Percentiles rank a stretch among this genome's conserved stretches.
Conservation (phyloP, 2,888 invertebrate genomes). For the Microplitis manilae region DNA sequence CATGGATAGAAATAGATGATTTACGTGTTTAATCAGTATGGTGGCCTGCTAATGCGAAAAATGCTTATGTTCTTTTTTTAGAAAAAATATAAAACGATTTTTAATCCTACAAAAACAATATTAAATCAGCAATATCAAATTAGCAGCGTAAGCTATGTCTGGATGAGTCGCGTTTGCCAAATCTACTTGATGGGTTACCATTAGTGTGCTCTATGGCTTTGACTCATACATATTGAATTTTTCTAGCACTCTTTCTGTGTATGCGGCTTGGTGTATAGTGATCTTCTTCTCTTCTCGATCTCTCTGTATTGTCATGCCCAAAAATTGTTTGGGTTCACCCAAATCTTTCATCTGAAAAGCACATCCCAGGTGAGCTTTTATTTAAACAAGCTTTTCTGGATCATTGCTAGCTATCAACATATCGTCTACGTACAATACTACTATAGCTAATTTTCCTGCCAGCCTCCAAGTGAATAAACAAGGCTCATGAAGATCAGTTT, state of each 20-base stretch:
- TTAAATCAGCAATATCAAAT: too few relatives aligned
- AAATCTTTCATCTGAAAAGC: constrained; percentile 49
- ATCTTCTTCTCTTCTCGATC: constrained; percentile 24
- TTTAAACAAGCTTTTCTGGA: constrained; percentile 37
- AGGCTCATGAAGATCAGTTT: constrained; percentile 46
- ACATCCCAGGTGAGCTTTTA: constrained; percentile 38
- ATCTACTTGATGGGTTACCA: constrained; percentile 44
- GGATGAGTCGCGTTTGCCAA: constrained; percentile 41
- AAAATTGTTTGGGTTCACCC: constrained; percentile 43
- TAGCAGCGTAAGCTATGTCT: constrained; percentile 36
- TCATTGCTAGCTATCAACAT: constrained; percentile 47
- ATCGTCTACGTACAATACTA: constrained; percentile 50
- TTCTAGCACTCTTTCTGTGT: constrained; percentile 30
- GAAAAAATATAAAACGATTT: too few relatives aligned
- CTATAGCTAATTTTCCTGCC: constrained; percentile 40
- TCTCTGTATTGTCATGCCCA: constrained; percentile 39
- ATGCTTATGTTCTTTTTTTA: too few relatives aligned
- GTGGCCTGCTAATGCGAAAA: too few relatives aligned
- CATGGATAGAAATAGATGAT: too few relatives aligned
- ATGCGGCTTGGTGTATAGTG: constrained; percentile 9
- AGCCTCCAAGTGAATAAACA: constrained; percentile 48
- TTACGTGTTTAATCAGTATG: too few relatives aligned
- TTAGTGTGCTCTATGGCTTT: constrained; percentile 36
- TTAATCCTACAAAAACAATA: too few relatives aligned
- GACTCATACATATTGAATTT: constrained; percentile 23